phyloP scores from a whole-genome alignment of 2,113 vertebrate genomes.

The Periophthalmus modestus region DNA sequence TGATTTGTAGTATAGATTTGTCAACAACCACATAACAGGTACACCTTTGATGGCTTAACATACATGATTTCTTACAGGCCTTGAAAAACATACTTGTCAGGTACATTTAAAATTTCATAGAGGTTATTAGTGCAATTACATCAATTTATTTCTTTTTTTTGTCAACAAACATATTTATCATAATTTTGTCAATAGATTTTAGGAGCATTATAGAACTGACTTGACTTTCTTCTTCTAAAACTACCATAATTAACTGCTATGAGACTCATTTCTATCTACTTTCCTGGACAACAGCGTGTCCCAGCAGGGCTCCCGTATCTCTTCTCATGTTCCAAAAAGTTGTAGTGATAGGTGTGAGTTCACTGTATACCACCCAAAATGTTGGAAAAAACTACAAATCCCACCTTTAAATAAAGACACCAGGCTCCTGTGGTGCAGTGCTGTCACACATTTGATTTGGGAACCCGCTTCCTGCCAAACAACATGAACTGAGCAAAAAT shows the following conservation, averaged over 20 bases:
- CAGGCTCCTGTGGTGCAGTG: not conserved
- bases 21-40: too few species aligned
- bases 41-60: too few species aligned
- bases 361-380: not conserved
- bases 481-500: not conserved
- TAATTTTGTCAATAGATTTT: too few species aligned
- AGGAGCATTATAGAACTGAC: too few species aligned
- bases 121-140: too few species aligned
- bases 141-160: too few species aligned
- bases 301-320: not conserved
- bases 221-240: not conserved
- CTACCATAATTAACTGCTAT: not conserved
- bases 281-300: not conserved
- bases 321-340: not conserved
- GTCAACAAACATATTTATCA: too few species aligned
- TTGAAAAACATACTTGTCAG: too few species aligned
- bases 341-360: not conserved
- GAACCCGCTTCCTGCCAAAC: not conserved
- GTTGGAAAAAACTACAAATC: slow-evolving; percentile 1
- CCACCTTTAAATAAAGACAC: slow-evolving; percentile 7
- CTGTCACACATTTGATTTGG: not conserved
- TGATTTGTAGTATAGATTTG: too few species aligned
- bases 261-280: not conserved
- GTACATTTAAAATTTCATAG: too few species aligned
- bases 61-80: too few species aligned